A percentile compares a stretch with the other conserved stretches of the same genome.
Evolutionary conservation across 1,140 invertebrate genomes (phyloP).

Genomic region (Papilio helenus): DNA sequence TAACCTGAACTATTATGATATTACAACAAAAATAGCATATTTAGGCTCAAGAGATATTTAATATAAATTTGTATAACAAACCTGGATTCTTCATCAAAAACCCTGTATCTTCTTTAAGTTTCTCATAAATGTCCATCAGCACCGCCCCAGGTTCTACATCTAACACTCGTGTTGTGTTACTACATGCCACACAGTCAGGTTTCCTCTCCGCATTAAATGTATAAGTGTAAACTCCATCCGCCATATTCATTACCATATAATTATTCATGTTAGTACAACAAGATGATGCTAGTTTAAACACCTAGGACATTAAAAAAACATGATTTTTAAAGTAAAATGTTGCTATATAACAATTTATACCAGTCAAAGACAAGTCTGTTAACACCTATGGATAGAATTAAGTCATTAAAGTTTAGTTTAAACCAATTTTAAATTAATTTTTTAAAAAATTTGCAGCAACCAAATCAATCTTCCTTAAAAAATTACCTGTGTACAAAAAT

Average conservation of each 20-base stretch:
- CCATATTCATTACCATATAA: slow-evolving; percentile 98
- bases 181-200: slow-evolving; percentile 93
- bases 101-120: slow-evolving; percentile 88
- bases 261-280: slow-evolving; percentile 96
- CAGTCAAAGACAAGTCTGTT: neutral
- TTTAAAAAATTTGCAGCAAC: too few species aligned
- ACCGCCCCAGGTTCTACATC: slow-evolving; percentile 89
- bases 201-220: slow-evolving; percentile 96
- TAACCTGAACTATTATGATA: too few species aligned
- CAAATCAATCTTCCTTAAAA: too few species aligned
- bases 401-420: neutral
- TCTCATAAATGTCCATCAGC: slow-evolving; percentile 92
- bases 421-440: neutral
- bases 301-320: slow-evolving; percentile 72
- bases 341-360: neutral
- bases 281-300: slow-evolving; percentile 97
- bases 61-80: slow-evolving; percentile 36
- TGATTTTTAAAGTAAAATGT: too few species aligned
- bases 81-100: slow-evolving; percentile 95
- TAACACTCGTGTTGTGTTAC: slow-evolving; percentile 88
- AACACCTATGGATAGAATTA: neutral
- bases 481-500: too few species aligned
- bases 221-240: slow-evolving; percentile 98
- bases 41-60: too few species aligned
- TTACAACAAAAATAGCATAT: too few species aligned